Percentiles rank a stretch among this genome's conserved stretches.
phyloP scores from a whole-genome alignment of 2,113 vertebrate species.

The Stegostoma tigrinum region DNA sequence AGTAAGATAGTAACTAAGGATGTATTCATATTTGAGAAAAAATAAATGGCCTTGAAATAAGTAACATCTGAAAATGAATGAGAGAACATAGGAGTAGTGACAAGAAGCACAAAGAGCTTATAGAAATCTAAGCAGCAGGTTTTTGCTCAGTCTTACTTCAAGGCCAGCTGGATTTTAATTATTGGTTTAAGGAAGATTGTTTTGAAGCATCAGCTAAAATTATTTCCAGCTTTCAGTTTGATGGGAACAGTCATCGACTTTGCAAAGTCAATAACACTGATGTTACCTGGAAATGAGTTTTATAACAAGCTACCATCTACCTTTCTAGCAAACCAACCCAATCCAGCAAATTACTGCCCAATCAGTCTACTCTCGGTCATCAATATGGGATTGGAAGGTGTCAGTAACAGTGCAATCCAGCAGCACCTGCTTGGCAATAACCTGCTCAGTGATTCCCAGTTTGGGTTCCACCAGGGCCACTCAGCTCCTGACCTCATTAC shows the following conservation, averaged over 20 bases:
- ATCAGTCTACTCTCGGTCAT: no score
- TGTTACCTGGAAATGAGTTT: not conserved
- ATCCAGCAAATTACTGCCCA: no score
- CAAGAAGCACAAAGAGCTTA: not conserved
- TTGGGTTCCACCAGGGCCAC: no score
- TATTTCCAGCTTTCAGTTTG: not conserved
- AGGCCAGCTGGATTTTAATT: conserved; percentile 6
- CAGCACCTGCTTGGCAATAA: no score
- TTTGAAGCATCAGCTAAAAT: not conserved
- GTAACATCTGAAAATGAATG: not conserved
- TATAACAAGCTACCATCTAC: not conserved
- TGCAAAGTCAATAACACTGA: not conserved
- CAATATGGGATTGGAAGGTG: no score
- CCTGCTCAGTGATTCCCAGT: no score
- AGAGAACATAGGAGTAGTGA: not conserved
- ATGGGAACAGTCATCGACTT: not conserved
- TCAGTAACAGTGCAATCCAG: no score
- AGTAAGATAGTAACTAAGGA: not conserved
- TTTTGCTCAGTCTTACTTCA: conserved; percentile 4
- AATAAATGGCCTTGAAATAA: conserved; percentile 10
- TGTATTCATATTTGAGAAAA: not conserved
- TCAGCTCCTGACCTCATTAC: no score
- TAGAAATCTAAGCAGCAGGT: not conserved
- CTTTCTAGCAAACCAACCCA: not conserved
- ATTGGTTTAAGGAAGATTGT: not conserved